These are phyloP conservation scores for Tuberolachnus salignus DNA, from an alignment of 2,888 invertebrate species.

Conservation along the genomic window DNA sequence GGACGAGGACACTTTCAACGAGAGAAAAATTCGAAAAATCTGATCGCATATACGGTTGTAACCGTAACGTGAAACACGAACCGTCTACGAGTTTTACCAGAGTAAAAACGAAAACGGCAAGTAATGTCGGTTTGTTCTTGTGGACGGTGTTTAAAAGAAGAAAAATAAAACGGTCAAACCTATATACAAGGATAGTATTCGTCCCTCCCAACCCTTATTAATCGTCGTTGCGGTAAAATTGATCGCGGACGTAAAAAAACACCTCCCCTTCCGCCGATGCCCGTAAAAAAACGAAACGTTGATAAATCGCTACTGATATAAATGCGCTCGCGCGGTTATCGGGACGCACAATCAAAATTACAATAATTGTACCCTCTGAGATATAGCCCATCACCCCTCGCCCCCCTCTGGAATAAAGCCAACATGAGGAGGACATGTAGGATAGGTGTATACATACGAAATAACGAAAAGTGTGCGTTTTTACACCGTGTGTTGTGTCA, in stretches of 20 bases:
- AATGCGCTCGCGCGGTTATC: not conserved
- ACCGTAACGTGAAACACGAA: not conserved
- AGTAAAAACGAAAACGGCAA: not conserved
- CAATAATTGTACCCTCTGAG: not conserved
- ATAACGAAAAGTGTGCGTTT: too few species aligned
- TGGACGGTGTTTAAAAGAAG: too few species aligned
- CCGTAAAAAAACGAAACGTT: not conserved
- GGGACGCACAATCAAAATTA: conserved; percentile 5
- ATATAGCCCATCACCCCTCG: not conserved
- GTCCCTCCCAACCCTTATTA: too few species aligned
- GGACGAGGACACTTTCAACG: too few species aligned
- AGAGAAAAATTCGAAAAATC: not conserved
- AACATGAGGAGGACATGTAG: conserved; percentile 2
- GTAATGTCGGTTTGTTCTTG: not conserved
- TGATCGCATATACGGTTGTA: not conserved
- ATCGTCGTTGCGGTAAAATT: not conserved
- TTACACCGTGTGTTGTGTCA: too few species aligned
- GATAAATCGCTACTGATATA: conserved; percentile 17
- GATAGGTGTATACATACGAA: not conserved
- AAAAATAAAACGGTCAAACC: too few species aligned
- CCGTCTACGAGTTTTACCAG: too few species aligned
- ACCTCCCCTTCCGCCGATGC: too few species aligned
- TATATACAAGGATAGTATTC: too few species aligned
- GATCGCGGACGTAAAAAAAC: not conserved
- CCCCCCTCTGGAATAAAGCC: conserved; percentile 29